Conservation (phyloP, 2,888 invertebrate species). For the Octodonta nipae region DNA sequence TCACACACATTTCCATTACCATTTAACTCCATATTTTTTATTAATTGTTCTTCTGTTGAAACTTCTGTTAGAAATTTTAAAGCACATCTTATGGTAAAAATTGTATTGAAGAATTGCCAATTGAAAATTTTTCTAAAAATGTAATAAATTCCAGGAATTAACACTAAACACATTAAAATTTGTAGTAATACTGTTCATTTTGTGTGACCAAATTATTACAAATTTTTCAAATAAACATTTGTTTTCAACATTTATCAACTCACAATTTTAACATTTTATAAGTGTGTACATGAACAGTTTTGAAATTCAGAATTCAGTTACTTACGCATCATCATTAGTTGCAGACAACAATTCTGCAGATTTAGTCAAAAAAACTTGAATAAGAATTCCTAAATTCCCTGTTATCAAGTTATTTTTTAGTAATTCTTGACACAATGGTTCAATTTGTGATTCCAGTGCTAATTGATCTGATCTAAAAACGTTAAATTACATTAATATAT, state of each 20-base stretch:
- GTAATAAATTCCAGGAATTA: too few relatives aligned
- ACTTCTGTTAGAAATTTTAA: conserved; percentile 83
- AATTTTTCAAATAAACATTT: too few relatives aligned
- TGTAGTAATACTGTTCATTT: too few relatives aligned
- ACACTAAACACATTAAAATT: too few relatives aligned
- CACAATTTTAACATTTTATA: too few relatives aligned
- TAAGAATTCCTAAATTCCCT: conserved; percentile 78
- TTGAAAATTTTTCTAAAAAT: conserved; percentile 61
- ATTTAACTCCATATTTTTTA: conserved; percentile 63
- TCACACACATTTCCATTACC: conserved; percentile 43
- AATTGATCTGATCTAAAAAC: conserved; percentile 62
- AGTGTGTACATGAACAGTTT: too few relatives aligned
- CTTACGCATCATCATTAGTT: conserved; percentile 79
- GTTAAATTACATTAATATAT: too few relatives aligned
- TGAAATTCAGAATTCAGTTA: conserved; percentile 10
- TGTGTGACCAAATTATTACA: too few relatives aligned
- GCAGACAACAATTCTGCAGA: conserved; percentile 73
- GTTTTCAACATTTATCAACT: too few relatives aligned
- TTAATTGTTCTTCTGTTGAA: conserved; percentile 74
- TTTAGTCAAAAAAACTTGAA: conserved; percentile 72
- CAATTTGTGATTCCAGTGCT: conserved; percentile 66
- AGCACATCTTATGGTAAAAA: conserved; percentile 76
- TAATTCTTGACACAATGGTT: conserved; percentile 58
- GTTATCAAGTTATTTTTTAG: conserved; percentile 74
- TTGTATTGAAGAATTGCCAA: conserved; percentile 89